Percentiles rank a stretch among this genome's conserved stretches.
These are phyloP conservation scores for Macrobrachium rosenbergii DNA, from an alignment of 1,140 invertebrate genomes.

Conservation along the genomic window DNA sequence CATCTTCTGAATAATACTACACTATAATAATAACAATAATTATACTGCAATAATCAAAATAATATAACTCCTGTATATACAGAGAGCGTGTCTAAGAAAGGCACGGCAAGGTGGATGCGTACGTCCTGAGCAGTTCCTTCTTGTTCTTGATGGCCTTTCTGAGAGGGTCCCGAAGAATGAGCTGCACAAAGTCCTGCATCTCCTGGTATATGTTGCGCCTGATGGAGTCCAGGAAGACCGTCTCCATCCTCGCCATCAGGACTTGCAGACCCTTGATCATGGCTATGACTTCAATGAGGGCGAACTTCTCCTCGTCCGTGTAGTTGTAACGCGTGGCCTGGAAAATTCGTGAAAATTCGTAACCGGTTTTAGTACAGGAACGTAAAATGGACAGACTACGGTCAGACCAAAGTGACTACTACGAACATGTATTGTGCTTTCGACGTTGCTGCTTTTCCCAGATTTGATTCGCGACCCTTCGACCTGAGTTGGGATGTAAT, in stretches of 20 bases:
- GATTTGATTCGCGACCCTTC: no score
- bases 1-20: no score
- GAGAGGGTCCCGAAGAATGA: constrained; percentile 90
- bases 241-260: constrained; percentile 97
- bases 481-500: no score
- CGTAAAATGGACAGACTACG: background rate
- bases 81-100: no score
- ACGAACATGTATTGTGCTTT: no score
- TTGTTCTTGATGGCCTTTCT: constrained; percentile 98
- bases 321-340: constrained; percentile 98
- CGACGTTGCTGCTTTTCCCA: no score
- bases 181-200: constrained; percentile 97
- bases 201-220: constrained; percentile 95
- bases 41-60: no score
- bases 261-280: constrained; percentile 99
- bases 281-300: constrained; percentile 97
- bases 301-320: constrained; percentile 97
- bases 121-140: constrained; percentile 89
- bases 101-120: background rate
- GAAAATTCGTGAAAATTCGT: no score
- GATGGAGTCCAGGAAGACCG: constrained; percentile 97
- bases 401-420: background rate
- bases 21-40: no score
- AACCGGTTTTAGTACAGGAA: background rate
- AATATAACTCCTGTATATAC: no score